These are phyloP conservation scores for Actinernus sp. DNA, from an alignment of 92 coral and sea anemone genomes.

Conservation along the genomic window DNA sequence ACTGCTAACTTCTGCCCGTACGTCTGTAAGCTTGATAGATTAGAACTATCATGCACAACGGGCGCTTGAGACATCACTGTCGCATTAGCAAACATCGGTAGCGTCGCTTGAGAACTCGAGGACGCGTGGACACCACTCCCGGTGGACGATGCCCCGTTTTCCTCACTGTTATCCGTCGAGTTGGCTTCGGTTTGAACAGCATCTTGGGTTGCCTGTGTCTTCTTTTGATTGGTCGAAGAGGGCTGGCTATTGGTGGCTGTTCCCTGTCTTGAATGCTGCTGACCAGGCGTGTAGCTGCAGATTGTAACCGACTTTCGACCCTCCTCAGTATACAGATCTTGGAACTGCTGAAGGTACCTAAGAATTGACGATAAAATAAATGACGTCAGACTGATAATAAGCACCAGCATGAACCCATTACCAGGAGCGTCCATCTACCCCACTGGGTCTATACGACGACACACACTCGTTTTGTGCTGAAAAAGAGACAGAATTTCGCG, in stretches of 20 bases:
- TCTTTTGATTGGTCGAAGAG: constrained; percentile 48
- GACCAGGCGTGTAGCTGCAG: constrained; percentile 87
- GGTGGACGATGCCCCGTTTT: too few species aligned
- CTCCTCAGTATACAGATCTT: constrained; percentile 97
- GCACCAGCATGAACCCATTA: too few species aligned
- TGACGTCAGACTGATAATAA: too few species aligned
- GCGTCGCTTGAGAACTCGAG: background rate
- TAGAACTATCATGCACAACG: constrained; percentile 26
- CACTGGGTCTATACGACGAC: too few species aligned
- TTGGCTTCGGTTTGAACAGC: constrained; percentile 15
- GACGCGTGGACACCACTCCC: background rate
- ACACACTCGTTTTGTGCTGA: too few species aligned
- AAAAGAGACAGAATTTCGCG: too few species aligned
- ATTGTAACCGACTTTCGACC: constrained; percentile 96
- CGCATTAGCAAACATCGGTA: constrained; percentile 37
- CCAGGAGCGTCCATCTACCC: too few species aligned
- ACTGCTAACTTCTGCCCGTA: constrained; percentile 89
- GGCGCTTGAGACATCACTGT: too few species aligned
- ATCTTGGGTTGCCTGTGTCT: constrained; percentile 53
- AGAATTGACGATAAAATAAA: too few species aligned
- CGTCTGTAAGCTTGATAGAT: constrained; percentile 71
- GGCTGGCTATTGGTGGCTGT: constrained; percentile 37
- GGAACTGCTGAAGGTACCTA: constrained; percentile 96
- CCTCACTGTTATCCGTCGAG: constrained; percentile 2
- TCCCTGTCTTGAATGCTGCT: constrained; percentile 50